Base-by-base conservation (phyloP, 2,113 vertebrate species). In the Peromyscus californicus region DNA sequence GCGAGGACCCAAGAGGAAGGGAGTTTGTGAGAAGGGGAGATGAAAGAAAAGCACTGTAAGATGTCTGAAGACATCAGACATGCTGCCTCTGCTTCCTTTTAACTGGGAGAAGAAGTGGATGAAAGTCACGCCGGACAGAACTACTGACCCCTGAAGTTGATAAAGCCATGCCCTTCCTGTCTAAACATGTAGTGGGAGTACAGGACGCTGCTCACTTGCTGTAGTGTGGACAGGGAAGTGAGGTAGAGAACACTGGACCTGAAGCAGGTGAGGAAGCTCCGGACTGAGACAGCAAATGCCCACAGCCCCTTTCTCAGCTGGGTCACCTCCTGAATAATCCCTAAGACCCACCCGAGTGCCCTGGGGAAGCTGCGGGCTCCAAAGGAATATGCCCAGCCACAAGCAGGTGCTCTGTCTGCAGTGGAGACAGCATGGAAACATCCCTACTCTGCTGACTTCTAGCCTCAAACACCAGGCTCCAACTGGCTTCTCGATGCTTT, bases 201-300 rank as follows among this genome's bases (percentile, higher is more conserved):
- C 5, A 12, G 51, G 39, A 33, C 0, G 0, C 33, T 39, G 12
- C 12, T 39, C 0, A 31, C 29, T 15, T 7, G 10, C 2, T 13
- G 24, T 4, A 54, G 45, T 8, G 42, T n/a, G 33, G 31, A 26
- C 19, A 79, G 61, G 70, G 15, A 4, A 21, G 10, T 0, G 24
- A 11, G 48, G 13, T 12, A 6, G 89, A 33, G 54, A 42, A 26
- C 39, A 39, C 36, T 5, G 15, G 10, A 10, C 45, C 16, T 59
- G 61, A 86, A 65, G 59, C 4, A 11, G 76, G 54, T 36, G 31
- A 33, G n/a, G n/a, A 31, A 13, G 16, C 22, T 36, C 79, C 17
- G 21, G 79, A 59, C n/a, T 31, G 5, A 48, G 78, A 31, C 0
- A 7, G 31, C 11, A 16, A 61, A 31, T 0, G 42, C 63, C 51